Evolutionary conservation across 2,888 invertebrate species (phyloP).

Genomic region (Euplagia quadripunctaria): DNA sequence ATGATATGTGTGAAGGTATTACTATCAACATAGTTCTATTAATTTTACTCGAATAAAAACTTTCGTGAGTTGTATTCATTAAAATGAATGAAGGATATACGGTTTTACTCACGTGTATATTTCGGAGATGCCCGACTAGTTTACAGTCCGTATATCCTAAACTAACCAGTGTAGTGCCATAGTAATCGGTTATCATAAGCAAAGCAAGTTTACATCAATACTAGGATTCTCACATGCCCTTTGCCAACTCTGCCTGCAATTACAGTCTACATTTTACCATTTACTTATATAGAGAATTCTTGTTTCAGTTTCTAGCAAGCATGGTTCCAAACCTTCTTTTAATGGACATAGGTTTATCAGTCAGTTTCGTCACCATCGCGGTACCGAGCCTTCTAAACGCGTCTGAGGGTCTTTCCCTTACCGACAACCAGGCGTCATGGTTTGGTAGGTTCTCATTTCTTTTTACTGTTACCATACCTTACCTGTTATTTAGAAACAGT

Average conservation of each 20-base stretch:
- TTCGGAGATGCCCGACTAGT: no score
- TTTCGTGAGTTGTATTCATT: no score
- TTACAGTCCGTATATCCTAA: no score
- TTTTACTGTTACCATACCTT: not conserved
- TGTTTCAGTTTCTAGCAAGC: conserved; percentile 82
- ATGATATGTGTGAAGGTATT: no score
- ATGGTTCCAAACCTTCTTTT: conserved; percentile 85
- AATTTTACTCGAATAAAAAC: no score
- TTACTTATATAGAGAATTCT: not conserved
- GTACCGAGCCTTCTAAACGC: conserved; percentile 84
- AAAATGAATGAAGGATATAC: no score
- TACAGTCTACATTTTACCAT: no score
- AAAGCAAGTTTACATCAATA: not conserved
- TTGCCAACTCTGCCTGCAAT: not conserved
- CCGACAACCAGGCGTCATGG: conserved; percentile 86
- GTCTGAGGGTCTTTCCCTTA: conserved; percentile 75
- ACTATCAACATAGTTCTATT: no score
- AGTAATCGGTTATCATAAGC: not conserved
- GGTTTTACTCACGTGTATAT: no score
- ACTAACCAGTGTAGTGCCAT: not conserved
- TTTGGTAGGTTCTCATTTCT: conserved; percentile 75
- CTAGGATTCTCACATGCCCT: not conserved
- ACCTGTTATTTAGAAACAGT: not conserved
- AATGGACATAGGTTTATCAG: conserved; percentile 86
- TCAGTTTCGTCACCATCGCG: conserved; percentile 86